Percentiles rank a stretch among this genome's conserved stretches.
phyloP scores from a whole-genome alignment of 2,113 vertebrate species.

The Paracanthobrama guichenoti region DNA sequence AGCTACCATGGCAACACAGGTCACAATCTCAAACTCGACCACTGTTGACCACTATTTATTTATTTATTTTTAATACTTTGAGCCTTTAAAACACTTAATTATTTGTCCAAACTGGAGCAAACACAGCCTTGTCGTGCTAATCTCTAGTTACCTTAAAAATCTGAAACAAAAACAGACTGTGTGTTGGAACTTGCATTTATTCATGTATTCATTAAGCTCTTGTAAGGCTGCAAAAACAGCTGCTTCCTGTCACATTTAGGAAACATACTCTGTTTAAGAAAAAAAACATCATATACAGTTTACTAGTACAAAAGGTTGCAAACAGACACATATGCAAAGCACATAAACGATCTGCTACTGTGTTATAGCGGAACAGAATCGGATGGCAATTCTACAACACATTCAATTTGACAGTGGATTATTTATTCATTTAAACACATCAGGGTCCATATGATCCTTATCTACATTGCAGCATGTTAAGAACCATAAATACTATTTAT shows the following conservation, averaged over 20 bases:
- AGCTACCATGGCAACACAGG: not conserved
- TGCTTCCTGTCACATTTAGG: conserved; percentile 21
- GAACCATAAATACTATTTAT: not conserved
- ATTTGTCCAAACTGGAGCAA: not conserved
- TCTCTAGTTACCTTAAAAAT: not conserved
- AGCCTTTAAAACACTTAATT: not conserved
- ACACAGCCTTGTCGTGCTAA: not conserved
- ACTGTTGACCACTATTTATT: not conserved
- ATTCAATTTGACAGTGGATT: conserved; percentile 20
- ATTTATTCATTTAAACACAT: conserved; percentile 16
- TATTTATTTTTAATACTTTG: not conserved
- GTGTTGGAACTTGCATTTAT: conserved; percentile 43
- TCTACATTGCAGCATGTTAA: conserved; percentile 43
- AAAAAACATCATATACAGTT: conserved; percentile 15
- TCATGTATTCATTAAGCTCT: conserved; percentile 42
- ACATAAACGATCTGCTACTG: conserved; percentile 22
- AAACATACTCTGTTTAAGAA: conserved; percentile 23
- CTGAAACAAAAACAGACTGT: conserved; percentile 6
- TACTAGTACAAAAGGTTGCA: conserved; percentile 45
- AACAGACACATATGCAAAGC: conserved; percentile 26
- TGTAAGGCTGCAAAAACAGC: conserved; percentile 46
- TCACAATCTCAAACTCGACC: not conserved
- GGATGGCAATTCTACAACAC: conserved; percentile 20
- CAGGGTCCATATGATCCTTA: not conserved
- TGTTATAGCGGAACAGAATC: conserved; percentile 7